phyloP scores from a whole-genome alignment of 2,888 invertebrate species.

The Drosophila diplacantha region DNA sequence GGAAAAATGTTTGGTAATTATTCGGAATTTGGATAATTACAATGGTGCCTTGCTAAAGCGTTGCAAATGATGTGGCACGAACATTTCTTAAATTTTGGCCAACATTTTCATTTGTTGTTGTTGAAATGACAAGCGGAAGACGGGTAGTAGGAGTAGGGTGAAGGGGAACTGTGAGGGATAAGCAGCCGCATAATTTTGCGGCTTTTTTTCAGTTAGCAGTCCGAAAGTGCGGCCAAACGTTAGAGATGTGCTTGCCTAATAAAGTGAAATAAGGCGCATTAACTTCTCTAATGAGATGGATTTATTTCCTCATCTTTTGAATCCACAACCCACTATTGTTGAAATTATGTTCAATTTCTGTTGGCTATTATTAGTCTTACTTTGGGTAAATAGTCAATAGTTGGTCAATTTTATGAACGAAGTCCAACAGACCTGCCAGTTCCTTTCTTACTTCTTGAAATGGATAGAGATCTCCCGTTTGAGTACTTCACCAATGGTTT shows the following conservation, averaged over 20 bases:
- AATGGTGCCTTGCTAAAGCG: conserved; percentile 44
- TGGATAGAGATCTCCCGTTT: background rate
- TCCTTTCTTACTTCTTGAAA: background rate
- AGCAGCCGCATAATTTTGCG: conserved; percentile 53
- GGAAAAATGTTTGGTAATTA: conserved; percentile 68
- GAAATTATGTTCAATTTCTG: background rate
- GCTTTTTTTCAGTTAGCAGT: conserved; percentile 12
- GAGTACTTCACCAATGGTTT: background rate
- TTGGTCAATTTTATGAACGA: background rate
- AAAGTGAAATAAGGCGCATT: background rate
- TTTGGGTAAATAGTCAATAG: background rate
- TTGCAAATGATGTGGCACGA: conserved; percentile 50
- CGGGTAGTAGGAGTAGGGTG: background rate
- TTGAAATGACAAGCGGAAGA: conserved; percentile 8
- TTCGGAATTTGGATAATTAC: conserved; percentile 64
- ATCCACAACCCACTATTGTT: background rate
- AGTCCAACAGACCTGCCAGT: background rate
- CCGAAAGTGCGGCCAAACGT: background rate
- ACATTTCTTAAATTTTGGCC: conserved; percentile 23
- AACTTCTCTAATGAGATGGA: background rate
- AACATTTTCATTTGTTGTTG: conserved; percentile 42
- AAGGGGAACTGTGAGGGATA: background rate
- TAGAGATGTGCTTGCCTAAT: conserved; percentile 6
- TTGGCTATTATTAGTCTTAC: too few relatives aligned
- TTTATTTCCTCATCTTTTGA: background rate